These are phyloP conservation scores for Mystacides longicornis DNA, from an alignment of 2,888 invertebrate species.

Conservation along the genomic window DNA sequence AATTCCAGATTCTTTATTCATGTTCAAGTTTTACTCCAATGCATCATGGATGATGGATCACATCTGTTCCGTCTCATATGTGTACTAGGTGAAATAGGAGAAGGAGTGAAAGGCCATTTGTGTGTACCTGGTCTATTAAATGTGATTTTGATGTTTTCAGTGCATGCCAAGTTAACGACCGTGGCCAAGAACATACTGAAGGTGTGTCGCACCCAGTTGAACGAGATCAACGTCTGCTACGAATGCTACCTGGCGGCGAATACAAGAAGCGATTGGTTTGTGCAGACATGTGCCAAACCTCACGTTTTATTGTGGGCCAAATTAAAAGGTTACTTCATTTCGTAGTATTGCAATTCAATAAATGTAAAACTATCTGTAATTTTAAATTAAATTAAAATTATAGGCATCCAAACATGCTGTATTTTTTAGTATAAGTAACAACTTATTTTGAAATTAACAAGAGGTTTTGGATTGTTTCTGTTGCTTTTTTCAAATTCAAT, in stretches of 20 bases:
- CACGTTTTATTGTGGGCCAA: conserved; percentile 95
- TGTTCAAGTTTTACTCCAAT: too few species aligned
- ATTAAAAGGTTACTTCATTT: conserved; percentile 59
- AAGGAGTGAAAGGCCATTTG: too few species aligned
- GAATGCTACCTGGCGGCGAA: conserved; percentile 87
- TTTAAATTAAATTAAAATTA: neutral
- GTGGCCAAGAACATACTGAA: conserved; percentile 74
- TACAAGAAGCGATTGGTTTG: conserved; percentile 79
- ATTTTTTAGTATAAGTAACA: too few species aligned
- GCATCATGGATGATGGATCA: too few species aligned
- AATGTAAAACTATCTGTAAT: neutral
- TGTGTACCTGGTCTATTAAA: too few species aligned
- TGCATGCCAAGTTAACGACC: conserved; percentile 68
- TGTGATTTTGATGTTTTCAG: conserved; percentile 38
- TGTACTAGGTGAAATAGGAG: too few species aligned
- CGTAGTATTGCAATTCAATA: neutral
- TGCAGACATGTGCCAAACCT: conserved; percentile 83
- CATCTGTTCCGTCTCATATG: too few species aligned
- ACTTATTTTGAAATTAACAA: too few species aligned
- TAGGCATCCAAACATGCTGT: too few species aligned
- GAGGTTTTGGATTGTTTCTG: too few species aligned
- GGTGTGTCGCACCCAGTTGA: conserved; percentile 80
- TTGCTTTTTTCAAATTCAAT: too few species aligned
- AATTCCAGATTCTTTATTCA: too few species aligned
- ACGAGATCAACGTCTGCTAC: conserved; percentile 88